A percentile compares a stretch with the other conserved stretches of the same genome.
phyloP scores from a whole-genome alignment of 2,888 invertebrate species.

The Synergus itoensis region DNA sequence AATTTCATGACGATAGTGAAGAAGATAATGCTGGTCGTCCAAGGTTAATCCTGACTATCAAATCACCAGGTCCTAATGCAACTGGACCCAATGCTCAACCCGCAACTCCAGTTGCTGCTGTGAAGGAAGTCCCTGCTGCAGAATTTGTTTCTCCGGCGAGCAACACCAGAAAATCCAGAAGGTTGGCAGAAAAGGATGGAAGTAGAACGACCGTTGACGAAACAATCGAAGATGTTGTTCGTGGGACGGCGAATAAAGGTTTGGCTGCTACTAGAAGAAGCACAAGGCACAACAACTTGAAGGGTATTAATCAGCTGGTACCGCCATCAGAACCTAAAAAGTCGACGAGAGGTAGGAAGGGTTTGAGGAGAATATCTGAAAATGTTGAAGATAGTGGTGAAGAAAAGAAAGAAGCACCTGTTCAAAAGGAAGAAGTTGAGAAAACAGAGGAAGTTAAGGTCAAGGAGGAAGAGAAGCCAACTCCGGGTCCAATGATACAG shows the following conservation, averaged over 20 bases:
- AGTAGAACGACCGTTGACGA: conserved; percentile 90
- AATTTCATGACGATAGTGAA: conserved; percentile 94
- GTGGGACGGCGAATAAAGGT: conserved; percentile 81
- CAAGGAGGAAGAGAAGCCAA: conserved; percentile 62
- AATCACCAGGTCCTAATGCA: conserved; percentile 81
- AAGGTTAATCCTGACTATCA: conserved; percentile 89
- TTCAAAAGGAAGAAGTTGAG: conserved; percentile 32
- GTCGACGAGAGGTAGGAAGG: conserved; percentile 83
- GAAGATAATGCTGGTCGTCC: conserved; percentile 84
- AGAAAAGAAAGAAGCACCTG: conserved; percentile 70
- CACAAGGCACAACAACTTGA: conserved; percentile 79
- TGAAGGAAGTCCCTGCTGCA: conserved; percentile 80
- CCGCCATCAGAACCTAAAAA: conserved; percentile 78
- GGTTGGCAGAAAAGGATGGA: conserved; percentile 88
- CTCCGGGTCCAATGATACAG: conserved; percentile 53
- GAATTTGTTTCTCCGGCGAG: conserved; percentile 80
- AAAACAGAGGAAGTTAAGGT: conserved; percentile 55
- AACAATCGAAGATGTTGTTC: conserved; percentile 93
- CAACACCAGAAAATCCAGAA: conserved; percentile 89
- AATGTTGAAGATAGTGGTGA: conserved; percentile 84
- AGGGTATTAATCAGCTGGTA: conserved; percentile 60
- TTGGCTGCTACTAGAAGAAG: conserved; percentile 79
- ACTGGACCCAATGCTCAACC: conserved; percentile 74
- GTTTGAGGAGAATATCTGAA: conserved; percentile 83
- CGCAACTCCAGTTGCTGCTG: conserved; percentile 76